These are phyloP conservation scores for Merops nubicus DNA, from an alignment of 2,113 vertebrate species.

Conservation along the genomic window DNA sequence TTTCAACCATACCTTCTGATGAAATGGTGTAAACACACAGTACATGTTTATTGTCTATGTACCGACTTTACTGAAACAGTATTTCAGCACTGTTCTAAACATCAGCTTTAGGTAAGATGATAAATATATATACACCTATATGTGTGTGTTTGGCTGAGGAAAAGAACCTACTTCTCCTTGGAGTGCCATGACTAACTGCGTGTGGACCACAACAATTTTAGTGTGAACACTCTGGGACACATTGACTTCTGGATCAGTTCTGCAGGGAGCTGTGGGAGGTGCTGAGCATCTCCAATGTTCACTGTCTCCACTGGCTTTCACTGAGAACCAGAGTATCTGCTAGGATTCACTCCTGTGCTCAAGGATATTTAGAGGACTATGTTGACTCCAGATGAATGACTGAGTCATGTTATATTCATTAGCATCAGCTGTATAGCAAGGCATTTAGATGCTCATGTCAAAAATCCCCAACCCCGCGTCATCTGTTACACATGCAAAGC, in stretches of 20 bases:
- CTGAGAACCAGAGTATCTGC: not conserved
- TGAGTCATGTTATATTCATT: conserved; percentile 5
- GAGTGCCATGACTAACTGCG: not conserved
- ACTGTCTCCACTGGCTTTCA: not conserved
- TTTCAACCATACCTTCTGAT: not conserved
- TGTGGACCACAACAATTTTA: not conserved
- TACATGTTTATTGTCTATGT: not conserved
- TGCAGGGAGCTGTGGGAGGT: not conserved
- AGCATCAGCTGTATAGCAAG: not conserved
- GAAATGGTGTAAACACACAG: not conserved
- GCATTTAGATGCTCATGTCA: not conserved
- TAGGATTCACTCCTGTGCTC: not conserved
- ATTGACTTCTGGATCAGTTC: not conserved
- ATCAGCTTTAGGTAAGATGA: not conserved
- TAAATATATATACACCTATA: not conserved
- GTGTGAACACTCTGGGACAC: not conserved
- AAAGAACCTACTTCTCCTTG: not conserved
- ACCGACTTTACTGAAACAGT: not conserved
- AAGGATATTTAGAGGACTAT: not conserved
- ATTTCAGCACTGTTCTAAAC: not conserved
- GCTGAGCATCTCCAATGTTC: not conserved
- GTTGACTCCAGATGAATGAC: not conserved
- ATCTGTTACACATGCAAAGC: not conserved
- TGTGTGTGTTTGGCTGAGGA: not conserved
- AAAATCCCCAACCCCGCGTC: not conserved